These are phyloP conservation scores for Porites lutea DNA, from an alignment of 64 coral and sea anemone genomes.

Conservation along the genomic window DNA sequence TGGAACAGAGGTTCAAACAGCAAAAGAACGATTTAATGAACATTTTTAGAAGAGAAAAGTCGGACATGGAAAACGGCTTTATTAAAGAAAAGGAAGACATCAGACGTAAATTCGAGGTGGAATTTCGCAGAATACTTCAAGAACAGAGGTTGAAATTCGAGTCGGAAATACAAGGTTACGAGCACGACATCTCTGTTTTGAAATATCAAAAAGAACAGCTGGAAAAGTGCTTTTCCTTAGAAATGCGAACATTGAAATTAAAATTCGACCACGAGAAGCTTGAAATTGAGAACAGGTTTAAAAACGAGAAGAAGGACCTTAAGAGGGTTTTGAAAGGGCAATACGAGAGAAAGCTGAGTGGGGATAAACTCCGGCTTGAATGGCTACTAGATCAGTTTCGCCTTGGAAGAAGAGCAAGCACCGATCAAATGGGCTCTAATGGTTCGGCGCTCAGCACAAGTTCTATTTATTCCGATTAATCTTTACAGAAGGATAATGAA, in stretches of 20 bases:
- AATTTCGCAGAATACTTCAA: slow-evolving; percentile 81
- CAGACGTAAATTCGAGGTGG: slow-evolving; percentile 88
- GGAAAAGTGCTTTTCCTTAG: slow-evolving; percentile 83
- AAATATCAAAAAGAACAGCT: slow-evolving; percentile 98
- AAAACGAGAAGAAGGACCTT: slow-evolving; percentile 89
- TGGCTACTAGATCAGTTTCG: slow-evolving; percentile 92
- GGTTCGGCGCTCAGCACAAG: not conserved
- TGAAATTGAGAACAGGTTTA: slow-evolving; percentile 88
- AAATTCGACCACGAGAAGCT: slow-evolving; percentile 92
- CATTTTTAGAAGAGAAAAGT: slow-evolving; percentile 93
- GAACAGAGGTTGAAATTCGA: slow-evolving; percentile 94
- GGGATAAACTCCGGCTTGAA: slow-evolving; percentile 84
- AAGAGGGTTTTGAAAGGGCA: slow-evolving; percentile 84
- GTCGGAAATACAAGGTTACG: slow-evolving; percentile 89
- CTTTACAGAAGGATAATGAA: not conserved
- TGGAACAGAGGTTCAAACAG: slow-evolving; percentile 91
- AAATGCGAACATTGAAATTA: slow-evolving; percentile 91
- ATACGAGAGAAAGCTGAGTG: slow-evolving; percentile 76
- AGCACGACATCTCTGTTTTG: slow-evolving; percentile 95
- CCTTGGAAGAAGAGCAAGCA: slow-evolving; percentile 14
- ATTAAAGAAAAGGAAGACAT: slow-evolving; percentile 91
- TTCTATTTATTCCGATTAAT: slow-evolving; percentile 31
- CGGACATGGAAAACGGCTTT: slow-evolving; percentile 72
- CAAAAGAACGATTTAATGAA: slow-evolving; percentile 99
- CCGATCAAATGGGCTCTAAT: not conserved